Conservation (phyloP, 1,140 invertebrate genomes). For the Drosophila orena region DNA sequence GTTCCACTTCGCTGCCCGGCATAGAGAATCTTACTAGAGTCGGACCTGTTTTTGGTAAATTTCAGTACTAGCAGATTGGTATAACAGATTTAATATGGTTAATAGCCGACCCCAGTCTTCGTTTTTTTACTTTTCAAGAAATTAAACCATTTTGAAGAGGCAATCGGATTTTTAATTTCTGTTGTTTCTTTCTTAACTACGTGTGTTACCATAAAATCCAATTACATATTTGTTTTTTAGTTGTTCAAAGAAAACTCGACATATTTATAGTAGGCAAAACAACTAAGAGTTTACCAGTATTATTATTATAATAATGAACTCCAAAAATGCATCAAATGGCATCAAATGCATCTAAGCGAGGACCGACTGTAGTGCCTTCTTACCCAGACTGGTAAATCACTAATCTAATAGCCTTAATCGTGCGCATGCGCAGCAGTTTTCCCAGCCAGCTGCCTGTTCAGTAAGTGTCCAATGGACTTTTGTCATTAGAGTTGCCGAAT, state of each 20-base stretch:
- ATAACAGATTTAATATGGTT: neutral
- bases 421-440: slow-evolving; percentile 22
- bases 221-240: too few relatives aligned
- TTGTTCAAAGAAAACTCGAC: too few relatives aligned
- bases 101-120: too few relatives aligned
- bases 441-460: slow-evolving; percentile 5
- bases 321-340: too few relatives aligned
- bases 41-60: neutral
- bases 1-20: slow-evolving; percentile 35
- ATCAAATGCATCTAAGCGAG: too few relatives aligned
- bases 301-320: neutral
- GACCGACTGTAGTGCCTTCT: neutral
- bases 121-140: too few relatives aligned
- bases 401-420: slow-evolving; percentile 36
- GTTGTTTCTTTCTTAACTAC: too few relatives aligned
- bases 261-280: too few relatives aligned
- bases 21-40: slow-evolving; percentile 12
- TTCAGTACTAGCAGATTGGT: neutral
- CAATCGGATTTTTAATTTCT: too few relatives aligned
- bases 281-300: too few relatives aligned
- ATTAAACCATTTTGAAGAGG: too few relatives aligned
- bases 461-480: slow-evolving; percentile 42
- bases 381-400: slow-evolving; percentile 13
- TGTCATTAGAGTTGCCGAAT: slow-evolving; percentile 64
- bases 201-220: too few relatives aligned